phyloP scores from a whole-genome alignment of 2,888 invertebrate species.

The Galerucella nymphaeae region DNA sequence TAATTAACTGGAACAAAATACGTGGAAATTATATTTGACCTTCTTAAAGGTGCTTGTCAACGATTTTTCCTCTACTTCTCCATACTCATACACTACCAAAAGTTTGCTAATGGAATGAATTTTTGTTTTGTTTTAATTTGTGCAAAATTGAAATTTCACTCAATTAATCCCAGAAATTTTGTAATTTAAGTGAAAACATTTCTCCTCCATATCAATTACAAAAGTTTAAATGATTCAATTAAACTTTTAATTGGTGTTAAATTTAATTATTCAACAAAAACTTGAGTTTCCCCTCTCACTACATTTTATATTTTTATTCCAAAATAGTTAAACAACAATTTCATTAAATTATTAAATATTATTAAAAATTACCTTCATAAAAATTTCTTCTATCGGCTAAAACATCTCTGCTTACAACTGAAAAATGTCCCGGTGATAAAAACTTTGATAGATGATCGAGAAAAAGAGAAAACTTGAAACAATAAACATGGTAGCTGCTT shows the following conservation, averaged over 20 bases:
- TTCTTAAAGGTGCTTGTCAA: not conserved
- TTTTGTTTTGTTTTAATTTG: not conserved
- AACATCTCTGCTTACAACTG: not conserved
- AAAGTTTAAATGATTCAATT: not conserved
- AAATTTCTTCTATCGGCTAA: not conserved
- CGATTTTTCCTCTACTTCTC: not conserved
- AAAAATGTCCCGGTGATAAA: not conserved
- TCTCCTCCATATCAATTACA: not conserved
- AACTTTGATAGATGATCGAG: not conserved
- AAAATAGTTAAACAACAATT: too few relatives aligned
- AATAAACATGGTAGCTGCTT: slow-evolving; percentile 41
- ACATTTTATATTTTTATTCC: too few relatives aligned
- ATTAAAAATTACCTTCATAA: not conserved
- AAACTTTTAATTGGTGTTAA: not conserved
- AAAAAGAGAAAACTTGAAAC: not conserved
- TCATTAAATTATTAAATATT: not conserved
- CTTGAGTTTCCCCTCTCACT: too few relatives aligned
- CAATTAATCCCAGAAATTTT: not conserved
- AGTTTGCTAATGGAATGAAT: not conserved
- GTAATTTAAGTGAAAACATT: too few relatives aligned
- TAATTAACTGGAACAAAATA: not conserved
- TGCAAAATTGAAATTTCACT: not conserved
- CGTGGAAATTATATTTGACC: not conserved
- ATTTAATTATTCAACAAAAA: not conserved
- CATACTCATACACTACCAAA: not conserved